Base-by-base conservation (phyloP, 2,888 invertebrate species). In the Desoria tigrina region DNA sequence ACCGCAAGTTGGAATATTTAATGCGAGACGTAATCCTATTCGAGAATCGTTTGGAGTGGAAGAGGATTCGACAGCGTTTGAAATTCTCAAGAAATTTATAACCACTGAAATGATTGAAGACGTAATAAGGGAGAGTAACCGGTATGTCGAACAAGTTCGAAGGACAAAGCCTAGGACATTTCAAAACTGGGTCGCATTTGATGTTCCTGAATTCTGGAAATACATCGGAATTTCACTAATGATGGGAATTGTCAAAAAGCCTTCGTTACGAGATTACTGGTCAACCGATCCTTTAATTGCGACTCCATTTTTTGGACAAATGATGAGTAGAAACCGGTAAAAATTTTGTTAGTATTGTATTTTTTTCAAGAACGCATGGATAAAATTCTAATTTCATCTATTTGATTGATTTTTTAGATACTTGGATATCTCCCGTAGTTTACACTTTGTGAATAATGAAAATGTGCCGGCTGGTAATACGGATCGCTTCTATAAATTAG, bases 401-500 rank as follows among this genome's bases (percentile, higher is more conserved):
- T n/a, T n/a, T n/a, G n/a, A n/a, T n/a, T n/a, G n/a, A n/a, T n/a
- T n/a, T n/a, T n/a, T n/a, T n/a, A 32, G 32, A 11, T 32, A 7
- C 32, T 11, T 7, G 11, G 32, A 32, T 7, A 32, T 32, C 32
- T 11, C 11, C 6, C 4, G 32, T 7, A 32, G 32, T 32, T 32
- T 32, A 32, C 32, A 32, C 32, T 32, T 32, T 32, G 32, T 32
- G 11, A 56, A 69, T n/a, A 60, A 61, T n/a, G 28, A 7, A 1
- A 21, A 28, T 7, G 26, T 28, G 2, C 37, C 49, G 1, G 21
- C 21, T 3, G 39, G 42, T 11, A 27, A 39, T 39, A 32, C 2
- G 6, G 49, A 70, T 37, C 21, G 61, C 11, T 55, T 55, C 18
- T 27, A 45, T 6, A 73, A 73, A 63, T 23, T 73, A 3, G 67